A percentile compares a stretch with the other conserved stretches of the same genome.
Conservation (phyloP, 2,888 invertebrate species). For the Micoletzkya japonica region DNA sequence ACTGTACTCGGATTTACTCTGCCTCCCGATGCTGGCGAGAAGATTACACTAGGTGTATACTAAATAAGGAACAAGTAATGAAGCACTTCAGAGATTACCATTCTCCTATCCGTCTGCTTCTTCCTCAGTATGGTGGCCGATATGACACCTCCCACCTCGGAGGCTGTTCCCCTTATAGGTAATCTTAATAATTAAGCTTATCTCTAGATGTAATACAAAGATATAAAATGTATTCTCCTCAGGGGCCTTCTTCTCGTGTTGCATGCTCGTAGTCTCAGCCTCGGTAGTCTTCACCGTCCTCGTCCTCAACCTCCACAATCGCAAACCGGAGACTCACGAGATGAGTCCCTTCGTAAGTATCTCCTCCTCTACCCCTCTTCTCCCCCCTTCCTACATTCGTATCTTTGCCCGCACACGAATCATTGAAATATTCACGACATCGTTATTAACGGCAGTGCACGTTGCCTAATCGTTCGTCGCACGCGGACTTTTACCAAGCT, state of each 20-base stretch:
- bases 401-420: too few relatives aligned
- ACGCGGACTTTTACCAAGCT: too few relatives aligned
- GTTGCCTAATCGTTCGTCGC: too few relatives aligned
- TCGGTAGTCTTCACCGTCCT: slow-evolving; percentile 54
- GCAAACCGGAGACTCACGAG: slow-evolving; percentile 51
- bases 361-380: neutral
- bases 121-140: slow-evolving; percentile 96
- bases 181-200: neutral
- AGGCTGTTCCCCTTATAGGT: slow-evolving; percentile 58
- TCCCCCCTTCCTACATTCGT: too few relatives aligned
- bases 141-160: slow-evolving; percentile 78
- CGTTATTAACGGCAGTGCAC: too few relatives aligned
- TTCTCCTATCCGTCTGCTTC: slow-evolving; percentile 85
- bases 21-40: slow-evolving; percentile 98
- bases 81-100: slow-evolving; percentile 53
- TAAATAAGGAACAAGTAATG: neutral
- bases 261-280: slow-evolving; percentile 52
- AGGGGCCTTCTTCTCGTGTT: slow-evolving; percentile 55
- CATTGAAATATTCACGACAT: too few relatives aligned
- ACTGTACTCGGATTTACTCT: slow-evolving; percentile 94
- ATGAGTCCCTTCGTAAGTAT: slow-evolving; percentile 52
- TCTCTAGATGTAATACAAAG: too few relatives aligned
- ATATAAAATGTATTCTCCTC: too few relatives aligned
- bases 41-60: slow-evolving; percentile 84
- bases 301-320: slow-evolving; percentile 51